phyloP scores from a whole-genome alignment of 2,797 vertebrate species.

The Ambastaia sidthimunki region DNA sequence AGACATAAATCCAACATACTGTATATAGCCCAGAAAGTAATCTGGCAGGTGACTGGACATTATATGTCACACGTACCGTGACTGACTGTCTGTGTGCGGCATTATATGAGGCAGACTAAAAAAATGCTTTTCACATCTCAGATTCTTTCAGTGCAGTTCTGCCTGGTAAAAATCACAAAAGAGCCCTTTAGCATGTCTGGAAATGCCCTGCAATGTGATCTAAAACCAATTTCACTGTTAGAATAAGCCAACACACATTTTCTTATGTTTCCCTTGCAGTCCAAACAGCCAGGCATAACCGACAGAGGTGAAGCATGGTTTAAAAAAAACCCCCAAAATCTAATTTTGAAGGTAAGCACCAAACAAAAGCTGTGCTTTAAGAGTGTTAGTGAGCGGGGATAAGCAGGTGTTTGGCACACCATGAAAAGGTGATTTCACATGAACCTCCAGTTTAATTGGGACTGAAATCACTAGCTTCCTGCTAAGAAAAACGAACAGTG shows the following conservation, averaged over 20 bases:
- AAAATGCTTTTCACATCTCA: slow-evolving; percentile 76
- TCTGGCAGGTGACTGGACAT: slow-evolving; percentile 14
- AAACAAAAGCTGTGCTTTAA: slow-evolving; percentile 64
- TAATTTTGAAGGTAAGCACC: slow-evolving; percentile 94
- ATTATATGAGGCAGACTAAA: slow-evolving; percentile 60
- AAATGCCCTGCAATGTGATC: slow-evolving; percentile 79
- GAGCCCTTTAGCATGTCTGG: slow-evolving; percentile 69
- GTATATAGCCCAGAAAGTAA: background rate
- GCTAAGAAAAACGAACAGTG: slow-evolving; percentile 11
- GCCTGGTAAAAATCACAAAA: slow-evolving; percentile 76
- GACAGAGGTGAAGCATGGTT: slow-evolving; percentile 90
- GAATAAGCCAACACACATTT: slow-evolving; percentile 79
- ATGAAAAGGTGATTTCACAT: slow-evolving; percentile 71
- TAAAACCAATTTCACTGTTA: slow-evolving; percentile 83
- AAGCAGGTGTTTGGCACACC: slow-evolving; percentile 71
- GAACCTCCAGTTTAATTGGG: slow-evolving; percentile 53
- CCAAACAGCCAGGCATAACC: slow-evolving; percentile 93
- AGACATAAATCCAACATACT: background rate
- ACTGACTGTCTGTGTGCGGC: slow-evolving; percentile 19
- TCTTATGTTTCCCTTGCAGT: slow-evolving; percentile 85
- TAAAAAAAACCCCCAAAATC: slow-evolving; percentile 86
- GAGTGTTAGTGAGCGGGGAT: slow-evolving; percentile 64
- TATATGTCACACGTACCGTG: background rate
- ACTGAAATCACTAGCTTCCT: slow-evolving; percentile 43
- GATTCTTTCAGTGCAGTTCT: slow-evolving; percentile 71